Conservation (phyloP, 2,113 vertebrate species). For the Nycticorax nycticorax region DNA sequence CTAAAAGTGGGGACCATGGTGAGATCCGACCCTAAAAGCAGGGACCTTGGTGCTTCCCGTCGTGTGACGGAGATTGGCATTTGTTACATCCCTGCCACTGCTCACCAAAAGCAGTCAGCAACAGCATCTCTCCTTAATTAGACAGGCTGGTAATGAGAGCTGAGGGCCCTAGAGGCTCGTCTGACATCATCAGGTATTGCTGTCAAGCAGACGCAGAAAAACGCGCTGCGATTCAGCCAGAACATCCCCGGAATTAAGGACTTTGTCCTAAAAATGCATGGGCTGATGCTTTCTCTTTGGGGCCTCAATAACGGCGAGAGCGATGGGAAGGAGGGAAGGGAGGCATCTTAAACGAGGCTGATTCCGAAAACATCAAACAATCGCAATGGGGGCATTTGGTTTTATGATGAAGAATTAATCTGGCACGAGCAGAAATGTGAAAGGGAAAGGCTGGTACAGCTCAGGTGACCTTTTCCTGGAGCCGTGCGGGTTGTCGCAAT, state of each 20-base stretch:
- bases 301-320: background rate
- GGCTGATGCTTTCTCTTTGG: background rate
- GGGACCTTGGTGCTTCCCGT: background rate
- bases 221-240: background rate
- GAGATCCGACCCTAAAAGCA: background rate
- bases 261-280: background rate
- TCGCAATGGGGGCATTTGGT: background rate
- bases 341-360: background rate
- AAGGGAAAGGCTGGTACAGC: constrained; percentile 14
- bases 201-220: constrained; percentile 53
- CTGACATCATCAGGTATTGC: constrained; percentile 22
- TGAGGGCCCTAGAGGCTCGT: no score
- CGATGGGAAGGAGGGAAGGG: background rate
- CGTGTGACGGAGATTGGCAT: background rate
- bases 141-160: background rate
- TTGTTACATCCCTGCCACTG: background rate
- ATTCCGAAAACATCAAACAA: background rate
- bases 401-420: constrained; percentile 18
- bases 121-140: constrained; percentile 42
- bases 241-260: background rate
- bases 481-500: background rate
- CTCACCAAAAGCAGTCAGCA: constrained; percentile 28
- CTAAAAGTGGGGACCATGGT: no score
- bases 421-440: constrained; percentile 41
- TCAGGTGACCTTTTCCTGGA: constrained; percentile 49